Evolutionary conservation across 1,140 invertebrate species (phyloP).

Genomic region (Trichonephila inaurata): DNA sequence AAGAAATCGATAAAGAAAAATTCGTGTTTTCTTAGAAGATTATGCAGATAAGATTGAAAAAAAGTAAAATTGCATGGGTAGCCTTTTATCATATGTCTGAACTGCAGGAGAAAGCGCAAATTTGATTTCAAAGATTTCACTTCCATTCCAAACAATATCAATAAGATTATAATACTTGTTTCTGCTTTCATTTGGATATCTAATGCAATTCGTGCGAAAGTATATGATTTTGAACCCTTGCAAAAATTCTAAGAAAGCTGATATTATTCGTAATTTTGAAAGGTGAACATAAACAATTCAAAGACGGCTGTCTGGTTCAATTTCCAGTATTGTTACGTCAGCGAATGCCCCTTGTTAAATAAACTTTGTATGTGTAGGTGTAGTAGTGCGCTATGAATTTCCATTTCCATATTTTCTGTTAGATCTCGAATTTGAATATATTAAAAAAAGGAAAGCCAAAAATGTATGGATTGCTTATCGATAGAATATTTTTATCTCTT

Average conservation of each 20-base stretch:
- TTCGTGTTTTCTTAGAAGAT: not conserved
- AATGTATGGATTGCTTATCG: not conserved
- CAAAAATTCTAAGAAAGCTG: constrained; percentile 7
- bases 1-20: not conserved
- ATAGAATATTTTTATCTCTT: not conserved
- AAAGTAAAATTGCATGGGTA: not conserved
- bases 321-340: constrained; percentile 34
- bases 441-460: not conserved
- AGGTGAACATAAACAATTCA: constrained; percentile 12
- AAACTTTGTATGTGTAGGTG: not conserved
- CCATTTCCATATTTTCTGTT: constrained; percentile 18
- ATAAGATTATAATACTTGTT: constrained; percentile 27
- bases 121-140: constrained; percentile 29
- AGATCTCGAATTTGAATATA: not conserved
- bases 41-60: not conserved
- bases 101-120: not conserved
- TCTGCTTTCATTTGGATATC: constrained; percentile 17
- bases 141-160: not conserved
- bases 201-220: constrained; percentile 2
- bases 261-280: constrained; percentile 36
- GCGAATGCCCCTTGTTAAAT: constrained; percentile 12
- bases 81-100: not conserved
- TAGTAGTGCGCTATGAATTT: not conserved
- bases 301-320: constrained; percentile 15
- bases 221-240: not conserved